Evolutionary conservation across 2,113 vertebrate genomes (phyloP).

Genomic region (Cyanistes caeruleus): DNA sequence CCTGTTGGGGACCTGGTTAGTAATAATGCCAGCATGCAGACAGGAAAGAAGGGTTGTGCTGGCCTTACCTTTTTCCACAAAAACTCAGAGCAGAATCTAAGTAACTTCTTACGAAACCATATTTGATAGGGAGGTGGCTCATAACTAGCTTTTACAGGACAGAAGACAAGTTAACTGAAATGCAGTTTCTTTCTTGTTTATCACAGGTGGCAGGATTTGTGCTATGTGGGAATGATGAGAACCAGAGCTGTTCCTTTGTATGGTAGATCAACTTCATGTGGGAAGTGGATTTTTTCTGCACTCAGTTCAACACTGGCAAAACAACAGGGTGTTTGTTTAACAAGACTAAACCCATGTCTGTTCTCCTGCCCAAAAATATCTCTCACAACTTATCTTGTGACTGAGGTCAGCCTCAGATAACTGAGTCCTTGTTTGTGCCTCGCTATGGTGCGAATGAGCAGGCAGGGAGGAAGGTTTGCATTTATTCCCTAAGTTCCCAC

Average conservation of each 20-base stretch:
- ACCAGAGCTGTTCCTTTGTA: background rate
- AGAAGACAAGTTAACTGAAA: background rate
- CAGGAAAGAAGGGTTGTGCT: background rate
- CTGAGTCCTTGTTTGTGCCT: background rate
- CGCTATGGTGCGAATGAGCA: rapidly evolving
- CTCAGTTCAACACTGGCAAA: background rate
- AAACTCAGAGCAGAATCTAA: background rate
- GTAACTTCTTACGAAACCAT: background rate
- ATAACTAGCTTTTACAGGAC: background rate
- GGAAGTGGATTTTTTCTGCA: background rate
- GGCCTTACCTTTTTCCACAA: background rate
- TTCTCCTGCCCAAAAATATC: background rate
- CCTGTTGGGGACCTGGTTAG: background rate
- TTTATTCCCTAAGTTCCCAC: background rate
- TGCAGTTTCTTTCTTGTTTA: background rate
- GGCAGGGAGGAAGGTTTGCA: background rate
- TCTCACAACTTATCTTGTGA: conserved; percentile 11
- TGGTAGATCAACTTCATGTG: background rate
- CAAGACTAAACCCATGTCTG: background rate
- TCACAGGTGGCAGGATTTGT: background rate
- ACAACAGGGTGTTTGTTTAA: conserved; percentile 15
- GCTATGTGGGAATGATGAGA: background rate
- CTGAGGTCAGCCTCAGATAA: background rate
- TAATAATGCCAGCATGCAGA: background rate
- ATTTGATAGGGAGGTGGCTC: background rate